A percentile compares a stretch with the other conserved stretches of the same genome.
Conservation (phyloP, 2,113 vertebrate genomes). For the Spizaetus ornatus region DNA sequence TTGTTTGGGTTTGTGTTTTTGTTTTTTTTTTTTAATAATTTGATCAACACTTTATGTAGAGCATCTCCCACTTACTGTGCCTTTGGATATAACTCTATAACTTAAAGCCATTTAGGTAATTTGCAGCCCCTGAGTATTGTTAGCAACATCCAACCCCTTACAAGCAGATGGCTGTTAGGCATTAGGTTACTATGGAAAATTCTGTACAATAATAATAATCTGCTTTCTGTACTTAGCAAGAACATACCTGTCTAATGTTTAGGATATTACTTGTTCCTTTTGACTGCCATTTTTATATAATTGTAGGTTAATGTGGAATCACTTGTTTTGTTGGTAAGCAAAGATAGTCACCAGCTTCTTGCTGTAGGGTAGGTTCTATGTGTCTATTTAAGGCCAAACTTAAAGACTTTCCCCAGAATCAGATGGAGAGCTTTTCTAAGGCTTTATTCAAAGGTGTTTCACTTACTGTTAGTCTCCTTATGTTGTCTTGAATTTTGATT, state of each 20-base stretch:
- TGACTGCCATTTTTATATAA: neutral
- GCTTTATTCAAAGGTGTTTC: neutral
- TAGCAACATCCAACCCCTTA: neutral
- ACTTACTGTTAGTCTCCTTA: neutral
- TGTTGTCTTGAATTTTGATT: neutral
- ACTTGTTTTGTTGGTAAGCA: neutral
- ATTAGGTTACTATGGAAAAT: neutral
- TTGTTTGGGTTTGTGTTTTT: neutral
- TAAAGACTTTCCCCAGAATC: neutral
- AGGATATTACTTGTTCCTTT: neutral
- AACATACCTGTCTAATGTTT: neutral
- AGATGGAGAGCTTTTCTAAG: neutral
- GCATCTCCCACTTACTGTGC: neutral
- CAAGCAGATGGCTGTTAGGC: neutral
- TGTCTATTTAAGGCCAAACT: neutral
- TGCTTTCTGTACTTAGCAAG: neutral
- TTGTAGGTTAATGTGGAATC: neutral
- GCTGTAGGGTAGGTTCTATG: neutral
- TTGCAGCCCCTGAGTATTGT: neutral
- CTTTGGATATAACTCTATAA: neutral
- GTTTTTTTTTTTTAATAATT: neutral
- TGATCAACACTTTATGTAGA: neutral
- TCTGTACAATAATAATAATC: neutral
- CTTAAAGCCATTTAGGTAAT: neutral
- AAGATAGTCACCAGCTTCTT: neutral